Percentiles rank a stretch among this genome's conserved stretches.
phyloP scores from a whole-genome alignment of 92 coral and sea anemone genomes.

The Phenganax stokvisi region DNA sequence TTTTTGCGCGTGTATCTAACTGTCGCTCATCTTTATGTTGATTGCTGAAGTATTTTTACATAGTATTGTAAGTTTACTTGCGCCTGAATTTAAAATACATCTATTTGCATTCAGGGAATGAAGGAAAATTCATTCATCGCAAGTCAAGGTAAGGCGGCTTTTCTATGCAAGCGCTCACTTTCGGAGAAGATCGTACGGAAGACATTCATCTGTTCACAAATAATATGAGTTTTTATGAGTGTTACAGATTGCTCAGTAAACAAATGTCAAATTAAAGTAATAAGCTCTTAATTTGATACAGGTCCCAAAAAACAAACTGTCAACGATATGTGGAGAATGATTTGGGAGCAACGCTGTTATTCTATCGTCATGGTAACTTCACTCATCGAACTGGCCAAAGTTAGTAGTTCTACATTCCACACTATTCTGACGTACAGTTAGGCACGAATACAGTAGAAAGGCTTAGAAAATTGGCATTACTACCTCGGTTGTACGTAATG shows the following conservation, averaged over 20 bases:
- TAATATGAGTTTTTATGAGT: background rate
- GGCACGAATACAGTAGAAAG: too few relatives aligned
- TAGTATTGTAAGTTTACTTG: background rate
- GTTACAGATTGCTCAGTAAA: too few relatives aligned
- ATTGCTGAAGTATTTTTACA: background rate
- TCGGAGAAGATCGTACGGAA: too few relatives aligned
- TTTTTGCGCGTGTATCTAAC: background rate
- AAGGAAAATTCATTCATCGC: constrained; percentile 14
- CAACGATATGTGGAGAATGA: constrained; percentile 27
- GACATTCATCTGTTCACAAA: background rate
- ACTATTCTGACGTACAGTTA: too few relatives aligned
- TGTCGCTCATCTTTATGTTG: background rate
- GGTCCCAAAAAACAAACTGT: constrained; percentile 3
- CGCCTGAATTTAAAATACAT: background rate
- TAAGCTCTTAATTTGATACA: background rate
- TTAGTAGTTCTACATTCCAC: background rate
- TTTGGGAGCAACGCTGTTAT: constrained; percentile 16
- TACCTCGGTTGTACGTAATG: too few relatives aligned
- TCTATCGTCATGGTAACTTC: constrained; percentile 19
- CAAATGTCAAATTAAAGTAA: too few relatives aligned
- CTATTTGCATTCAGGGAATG: constrained; percentile 1
- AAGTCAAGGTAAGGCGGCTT: constrained; percentile 30
- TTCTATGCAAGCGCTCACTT: too few relatives aligned
- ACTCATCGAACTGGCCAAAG: constrained; percentile 5
- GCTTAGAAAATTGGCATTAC: too few relatives aligned